A percentile compares a stretch with the other conserved stretches of the same genome.
Evolutionary conservation across 2,113 vertebrate species (phyloP).

Genomic region (Hypocryptadius cinnamomeus): DNA sequence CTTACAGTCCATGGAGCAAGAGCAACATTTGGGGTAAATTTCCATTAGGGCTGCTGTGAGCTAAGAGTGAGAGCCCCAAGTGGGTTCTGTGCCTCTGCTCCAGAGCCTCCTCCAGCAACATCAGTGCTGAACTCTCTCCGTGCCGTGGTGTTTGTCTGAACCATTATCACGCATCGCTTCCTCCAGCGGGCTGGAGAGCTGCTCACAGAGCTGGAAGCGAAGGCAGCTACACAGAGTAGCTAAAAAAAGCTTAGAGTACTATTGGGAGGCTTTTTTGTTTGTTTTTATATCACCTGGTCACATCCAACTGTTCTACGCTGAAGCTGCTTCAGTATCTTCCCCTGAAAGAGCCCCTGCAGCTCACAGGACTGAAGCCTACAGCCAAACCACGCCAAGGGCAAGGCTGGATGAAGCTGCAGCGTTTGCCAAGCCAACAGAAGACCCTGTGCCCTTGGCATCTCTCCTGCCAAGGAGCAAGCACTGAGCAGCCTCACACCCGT

Average conservation of each 20-base stretch:
- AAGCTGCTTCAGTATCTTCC: background rate
- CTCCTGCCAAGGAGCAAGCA: background rate
- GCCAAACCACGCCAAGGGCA: background rate
- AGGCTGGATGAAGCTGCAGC: background rate
- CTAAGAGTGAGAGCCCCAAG: background rate
- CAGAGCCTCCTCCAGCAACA: background rate
- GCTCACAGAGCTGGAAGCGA: background rate
- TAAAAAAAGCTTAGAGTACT: background rate
- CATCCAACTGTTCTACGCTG: background rate
- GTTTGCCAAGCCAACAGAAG: background rate
- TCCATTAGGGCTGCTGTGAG: no score
- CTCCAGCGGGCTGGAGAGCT: background rate
- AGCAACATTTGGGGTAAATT: background rate
- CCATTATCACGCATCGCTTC: background rate
- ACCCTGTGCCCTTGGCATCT: background rate
- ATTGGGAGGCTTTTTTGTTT: background rate
- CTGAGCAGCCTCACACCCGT: fast-evolving
- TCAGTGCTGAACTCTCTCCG: background rate
- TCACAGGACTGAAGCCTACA: background rate
- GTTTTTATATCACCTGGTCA: background rate
- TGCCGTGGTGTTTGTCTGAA: background rate
- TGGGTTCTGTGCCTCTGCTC: background rate
- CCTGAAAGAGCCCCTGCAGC: background rate
- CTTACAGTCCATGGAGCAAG: fast-evolving
- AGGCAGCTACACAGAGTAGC: background rate